phyloP scores from a whole-genome alignment of 2,888 invertebrate genomes.

The Alentia gelatinosa region DNA sequence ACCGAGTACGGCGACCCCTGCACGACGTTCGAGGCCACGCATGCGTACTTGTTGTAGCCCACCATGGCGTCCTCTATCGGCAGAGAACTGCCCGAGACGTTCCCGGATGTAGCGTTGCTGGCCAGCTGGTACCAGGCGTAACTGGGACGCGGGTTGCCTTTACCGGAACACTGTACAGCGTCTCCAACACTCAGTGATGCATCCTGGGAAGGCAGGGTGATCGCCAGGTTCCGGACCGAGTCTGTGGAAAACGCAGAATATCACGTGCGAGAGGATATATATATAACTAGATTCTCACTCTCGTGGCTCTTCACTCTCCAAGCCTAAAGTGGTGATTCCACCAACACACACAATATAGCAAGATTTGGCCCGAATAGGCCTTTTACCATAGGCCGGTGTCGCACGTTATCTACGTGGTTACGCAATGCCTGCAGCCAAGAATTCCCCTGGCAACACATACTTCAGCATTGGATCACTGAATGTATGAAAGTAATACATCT shows the following conservation, averaged over 20 bases:
- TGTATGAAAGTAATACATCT: too few relatives aligned
- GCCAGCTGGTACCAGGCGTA: neutral
- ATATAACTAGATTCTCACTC: too few relatives aligned
- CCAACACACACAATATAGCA: too few relatives aligned
- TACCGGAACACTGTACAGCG: neutral
- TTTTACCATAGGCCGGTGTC: too few relatives aligned
- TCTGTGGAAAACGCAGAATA: neutral
- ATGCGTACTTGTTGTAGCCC: neutral
- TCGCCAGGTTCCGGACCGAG: neutral
- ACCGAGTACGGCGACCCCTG: neutral
- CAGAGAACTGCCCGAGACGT: neutral
- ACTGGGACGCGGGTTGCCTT: neutral
- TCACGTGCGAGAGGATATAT: too few relatives aligned
- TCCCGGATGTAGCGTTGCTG: neutral
- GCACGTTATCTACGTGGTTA: too few relatives aligned
- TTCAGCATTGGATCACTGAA: too few relatives aligned
- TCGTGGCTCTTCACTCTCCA: too few relatives aligned
- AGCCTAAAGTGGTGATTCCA: too few relatives aligned
- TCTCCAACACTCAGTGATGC: neutral
- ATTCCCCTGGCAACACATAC: too few relatives aligned
- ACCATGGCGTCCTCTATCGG: neutral
- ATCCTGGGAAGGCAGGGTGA: neutral
- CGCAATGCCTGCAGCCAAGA: too few relatives aligned
- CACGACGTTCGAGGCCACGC: neutral
- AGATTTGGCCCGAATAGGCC: too few relatives aligned